Base-by-base conservation (phyloP, 2,888 invertebrate genomes). In the Cybosia mesomella region DNA sequence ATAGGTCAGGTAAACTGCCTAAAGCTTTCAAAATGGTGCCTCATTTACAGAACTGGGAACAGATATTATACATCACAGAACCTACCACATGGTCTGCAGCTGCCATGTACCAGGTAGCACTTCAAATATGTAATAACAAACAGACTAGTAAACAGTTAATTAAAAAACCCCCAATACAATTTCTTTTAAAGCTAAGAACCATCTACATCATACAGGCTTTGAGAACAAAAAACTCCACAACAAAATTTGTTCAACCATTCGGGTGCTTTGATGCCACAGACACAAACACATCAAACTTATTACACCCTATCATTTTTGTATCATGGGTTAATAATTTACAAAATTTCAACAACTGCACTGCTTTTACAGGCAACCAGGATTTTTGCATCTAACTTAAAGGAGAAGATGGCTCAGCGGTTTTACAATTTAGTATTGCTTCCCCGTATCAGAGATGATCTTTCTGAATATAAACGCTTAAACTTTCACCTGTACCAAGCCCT, bases 21-120 rank as follows among this genome's bases (percentile, higher is more conserved):
- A 99, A 99, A 91, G 99, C 99, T 1, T 99, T 99, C 89, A 99
- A 99, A 96, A 97, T 99, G 85, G 96, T 99, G 73, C 99, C 99
- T 4, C 97, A 97, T 87, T 95, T 99, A 68, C 96, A 96, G 69
- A 99, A 99, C 90, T 99, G 99, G 99, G 99, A 99, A 88, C 98
- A 99, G 91, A 96, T 98, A 80, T 91, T 98, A 28, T 97, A 97
- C 79, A 95, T 98, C 34, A 98, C 98, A 32, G 98, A 98, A 90
- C 99, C 99, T 11, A 97, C 98, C n/a, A 96, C 96, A 57, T 99
- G 99, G 99, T 98, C 98, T 66, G 99, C 99, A 22, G 99, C 99
- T 58, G 98, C 99, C 0, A 98, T 99, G 98, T 99, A 98, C 90
- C 99, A 97, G 92, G 96, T 69, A 70, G 10, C 22, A 9, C 21